Conservation (phyloP, 2,113 vertebrate genomes). For the Peromyscus polionotus region DNA sequence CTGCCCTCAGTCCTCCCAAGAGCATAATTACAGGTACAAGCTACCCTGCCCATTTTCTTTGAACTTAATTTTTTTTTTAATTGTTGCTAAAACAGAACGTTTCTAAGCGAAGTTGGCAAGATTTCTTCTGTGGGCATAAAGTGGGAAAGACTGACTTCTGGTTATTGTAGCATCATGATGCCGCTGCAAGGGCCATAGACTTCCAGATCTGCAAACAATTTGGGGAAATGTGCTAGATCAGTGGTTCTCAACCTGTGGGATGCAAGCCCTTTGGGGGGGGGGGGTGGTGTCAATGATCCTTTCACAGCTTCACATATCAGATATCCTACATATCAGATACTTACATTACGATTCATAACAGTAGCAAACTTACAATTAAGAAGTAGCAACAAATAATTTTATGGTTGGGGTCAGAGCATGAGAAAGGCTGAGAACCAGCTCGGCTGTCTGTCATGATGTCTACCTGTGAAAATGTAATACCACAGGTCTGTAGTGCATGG, state of each 20-base stretch:
- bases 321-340: neutral
- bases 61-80: neutral
- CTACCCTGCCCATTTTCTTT: neutral
- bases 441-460: neutral
- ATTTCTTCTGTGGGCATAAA: neutral
- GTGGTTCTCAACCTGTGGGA: neutral
- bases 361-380: neutral
- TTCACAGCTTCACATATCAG: neutral
- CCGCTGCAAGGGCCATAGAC: neutral
- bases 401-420: too few relatives aligned
- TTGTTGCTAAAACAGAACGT: neutral
- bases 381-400: neutral
- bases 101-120: neutral
- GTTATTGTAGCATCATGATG: neutral
- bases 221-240: neutral
- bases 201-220: neutral
- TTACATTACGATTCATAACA: neutral
- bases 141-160: neutral
- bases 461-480: neutral
- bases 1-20: neutral
- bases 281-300: neutral
- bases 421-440: neutral
- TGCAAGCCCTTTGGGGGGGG: neutral
- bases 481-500: neutral
- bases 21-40: neutral